Base-by-base conservation (phyloP, 2,888 invertebrate species). In the Elmis aenea region DNA sequence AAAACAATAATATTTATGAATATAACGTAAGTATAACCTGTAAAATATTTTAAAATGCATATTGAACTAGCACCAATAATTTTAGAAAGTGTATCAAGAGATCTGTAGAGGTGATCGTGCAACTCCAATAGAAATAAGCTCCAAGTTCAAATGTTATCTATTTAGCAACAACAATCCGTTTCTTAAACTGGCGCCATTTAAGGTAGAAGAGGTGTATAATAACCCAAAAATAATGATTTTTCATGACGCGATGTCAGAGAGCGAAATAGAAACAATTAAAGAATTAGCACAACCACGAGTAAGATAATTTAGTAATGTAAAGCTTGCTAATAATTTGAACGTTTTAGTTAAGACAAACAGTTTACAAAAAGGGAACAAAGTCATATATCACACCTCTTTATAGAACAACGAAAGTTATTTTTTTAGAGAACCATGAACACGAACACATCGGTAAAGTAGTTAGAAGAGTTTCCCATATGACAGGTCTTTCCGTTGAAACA, bases 371-470 rank as follows among this genome's bases (percentile, higher is more conserved):
- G 15, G 77, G 83, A 58, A 95, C 95, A 0, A 92, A 96, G 2
- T 83, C 87, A 59, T 71, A 96, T 48, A 92, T 93, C 61, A 83
- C 86, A 3, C 97, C 97, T 0, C 79, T 85, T 59, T 99, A 97
- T 69, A 81, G 99, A 56, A 96, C 99, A 59, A 95, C 95, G 66
- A 99, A 99, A 72, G 95, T 94, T 23, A 87, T 93, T 2, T 99
- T 97, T 97, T 73, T 99, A 12, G 85, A 82, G 61, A 86, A 85
- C 50, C 74, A 81, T 26, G 95, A 96, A 61, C 79, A 91, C 56
- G 70, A 73, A 5, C 74, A 82, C 15, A 77, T 97, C 13, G 77
- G 73, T 3, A 75, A 76, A 10, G 78, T 97, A 23, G 84, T 86
- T 34, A 77, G 74, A 42, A 77, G 95, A 30, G 85, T 94, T 2